A percentile compares a stretch with the other conserved stretches of the same genome.
phyloP scores from a whole-genome alignment of 2,113 vertebrate species.

The Potamarius usumacintae region DNA sequence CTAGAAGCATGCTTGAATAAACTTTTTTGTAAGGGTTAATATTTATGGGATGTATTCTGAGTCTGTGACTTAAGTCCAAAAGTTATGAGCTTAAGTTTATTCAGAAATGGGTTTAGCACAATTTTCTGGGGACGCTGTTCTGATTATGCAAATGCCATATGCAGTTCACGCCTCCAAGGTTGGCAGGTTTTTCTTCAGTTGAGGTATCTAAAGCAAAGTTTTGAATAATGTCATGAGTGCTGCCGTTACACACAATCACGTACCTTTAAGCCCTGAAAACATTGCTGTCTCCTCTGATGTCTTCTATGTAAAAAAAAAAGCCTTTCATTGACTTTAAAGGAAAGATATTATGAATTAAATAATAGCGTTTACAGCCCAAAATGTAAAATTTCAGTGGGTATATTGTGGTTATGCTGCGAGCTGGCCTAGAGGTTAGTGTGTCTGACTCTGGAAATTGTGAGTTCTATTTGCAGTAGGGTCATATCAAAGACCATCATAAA shows the following conservation, averaged over 20 bases:
- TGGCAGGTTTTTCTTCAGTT: neutral
- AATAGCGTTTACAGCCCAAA: neutral
- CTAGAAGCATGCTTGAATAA: too few relatives aligned
- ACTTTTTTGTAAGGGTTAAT: neutral
- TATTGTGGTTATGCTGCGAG: too few relatives aligned
- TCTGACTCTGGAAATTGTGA: too few relatives aligned
- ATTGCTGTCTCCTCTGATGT: neutral
- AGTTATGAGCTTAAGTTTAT: neutral
- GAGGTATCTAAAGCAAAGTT: neutral
- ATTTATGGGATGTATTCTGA: neutral
- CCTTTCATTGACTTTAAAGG: neutral
- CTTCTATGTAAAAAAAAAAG: neutral
- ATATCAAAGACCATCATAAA: too few relatives aligned
- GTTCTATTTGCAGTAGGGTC: too few relatives aligned
- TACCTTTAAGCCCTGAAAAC: neutral
- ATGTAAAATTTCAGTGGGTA: too few relatives aligned
- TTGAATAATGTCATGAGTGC: neutral
- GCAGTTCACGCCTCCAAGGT: neutral
- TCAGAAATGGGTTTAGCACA: neutral
- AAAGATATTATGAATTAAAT: neutral
- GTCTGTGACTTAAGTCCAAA: neutral
- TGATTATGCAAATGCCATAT: neutral
- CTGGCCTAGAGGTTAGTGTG: too few relatives aligned
- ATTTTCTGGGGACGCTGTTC: neutral
- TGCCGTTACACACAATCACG: neutral